Conservation (phyloP, 2,888 invertebrate species). For the Nipponacmea schrenckii region DNA sequence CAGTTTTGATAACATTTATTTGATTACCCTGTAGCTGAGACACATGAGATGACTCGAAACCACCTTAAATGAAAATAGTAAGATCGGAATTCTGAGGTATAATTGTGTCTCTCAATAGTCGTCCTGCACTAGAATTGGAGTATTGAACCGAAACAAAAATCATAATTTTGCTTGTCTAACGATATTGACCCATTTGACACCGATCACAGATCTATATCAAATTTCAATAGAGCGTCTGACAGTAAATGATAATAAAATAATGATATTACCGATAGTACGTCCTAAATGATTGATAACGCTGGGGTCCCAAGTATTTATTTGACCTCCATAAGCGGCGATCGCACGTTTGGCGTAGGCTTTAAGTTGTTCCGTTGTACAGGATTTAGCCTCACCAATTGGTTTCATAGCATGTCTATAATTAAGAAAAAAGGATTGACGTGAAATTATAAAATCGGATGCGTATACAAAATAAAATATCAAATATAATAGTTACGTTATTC, state of each 20-base stretch:
- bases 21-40: conserved; percentile 28
- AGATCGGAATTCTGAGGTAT: not conserved
- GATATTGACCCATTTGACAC: too few relatives aligned
- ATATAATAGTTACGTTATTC: not conserved
- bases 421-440: not conserved
- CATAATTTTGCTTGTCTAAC: too few relatives aligned
- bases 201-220: too few relatives aligned
- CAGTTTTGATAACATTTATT: conserved; percentile 28
- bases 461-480: not conserved
- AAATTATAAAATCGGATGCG: too few relatives aligned
- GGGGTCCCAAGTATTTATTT: conserved; percentile 27
- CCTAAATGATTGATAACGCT: conserved; percentile 34
- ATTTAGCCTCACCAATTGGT: conserved; percentile 25
- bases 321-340: conserved; percentile 18
- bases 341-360: conserved; percentile 25
- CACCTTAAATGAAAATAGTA: conserved; percentile 23
- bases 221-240: too few relatives aligned
- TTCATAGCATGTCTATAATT: conserved; percentile 27
- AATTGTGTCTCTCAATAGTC: too few relatives aligned
- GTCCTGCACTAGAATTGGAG: too few relatives aligned
- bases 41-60: conserved; percentile 24
- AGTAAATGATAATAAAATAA: not conserved
- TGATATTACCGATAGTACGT: conserved; percentile 24
- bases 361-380: conserved; percentile 22
- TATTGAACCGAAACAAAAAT: too few relatives aligned